Evolutionary conservation across 35 echinoderm and acorn worm species (phyloP).

Genomic region (Acanthaster planci): DNA sequence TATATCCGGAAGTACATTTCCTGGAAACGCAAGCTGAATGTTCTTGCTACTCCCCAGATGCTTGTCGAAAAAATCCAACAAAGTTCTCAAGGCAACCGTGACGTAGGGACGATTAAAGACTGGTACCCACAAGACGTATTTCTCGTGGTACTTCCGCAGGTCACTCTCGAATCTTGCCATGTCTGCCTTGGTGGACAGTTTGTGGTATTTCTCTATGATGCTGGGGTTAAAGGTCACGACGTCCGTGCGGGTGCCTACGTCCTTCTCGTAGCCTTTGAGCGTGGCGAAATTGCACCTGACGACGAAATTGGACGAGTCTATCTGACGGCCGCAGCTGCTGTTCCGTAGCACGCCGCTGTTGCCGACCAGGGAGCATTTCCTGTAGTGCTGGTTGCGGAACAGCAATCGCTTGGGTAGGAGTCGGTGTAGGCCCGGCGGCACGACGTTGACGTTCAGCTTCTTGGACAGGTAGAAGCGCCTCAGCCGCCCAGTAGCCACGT

Average conservation of each 20-base stretch:
- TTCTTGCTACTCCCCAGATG: constrained; percentile 64
- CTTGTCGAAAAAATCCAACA: constrained; percentile 79
- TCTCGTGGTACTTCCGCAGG: constrained; percentile 59
- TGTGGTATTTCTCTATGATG: constrained; percentile 75
- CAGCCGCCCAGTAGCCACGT: constrained; percentile 75
- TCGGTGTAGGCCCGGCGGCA: constrained; percentile 68
- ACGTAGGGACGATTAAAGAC: constrained; percentile 73
- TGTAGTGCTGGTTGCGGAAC: constrained; percentile 67
- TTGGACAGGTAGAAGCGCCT: constrained; percentile 83
- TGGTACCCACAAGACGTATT: constrained; percentile 90
- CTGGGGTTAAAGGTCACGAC: constrained; percentile 96
- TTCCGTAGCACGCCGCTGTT: constrained; percentile 89
- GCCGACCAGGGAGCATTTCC: constrained; percentile 87
- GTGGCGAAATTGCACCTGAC: constrained; percentile 94
- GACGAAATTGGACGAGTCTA: constrained; percentile 75
- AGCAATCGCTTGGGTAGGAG: constrained; percentile 77
- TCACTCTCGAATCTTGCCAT: constrained; percentile 50
- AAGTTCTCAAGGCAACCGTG: constrained; percentile 63
- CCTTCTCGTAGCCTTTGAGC: constrained; percentile 68
- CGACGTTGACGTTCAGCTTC: constrained; percentile 51
- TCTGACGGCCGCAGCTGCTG: constrained; percentile 73
- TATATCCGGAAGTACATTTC: constrained; percentile 85
- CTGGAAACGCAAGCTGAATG: constrained; percentile 94
- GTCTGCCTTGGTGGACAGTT: constrained; percentile 45
- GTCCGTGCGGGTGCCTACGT: constrained; percentile 85